Base-by-base conservation (phyloP, 2,888 invertebrate species). In the Uropetala carovei region DNA sequence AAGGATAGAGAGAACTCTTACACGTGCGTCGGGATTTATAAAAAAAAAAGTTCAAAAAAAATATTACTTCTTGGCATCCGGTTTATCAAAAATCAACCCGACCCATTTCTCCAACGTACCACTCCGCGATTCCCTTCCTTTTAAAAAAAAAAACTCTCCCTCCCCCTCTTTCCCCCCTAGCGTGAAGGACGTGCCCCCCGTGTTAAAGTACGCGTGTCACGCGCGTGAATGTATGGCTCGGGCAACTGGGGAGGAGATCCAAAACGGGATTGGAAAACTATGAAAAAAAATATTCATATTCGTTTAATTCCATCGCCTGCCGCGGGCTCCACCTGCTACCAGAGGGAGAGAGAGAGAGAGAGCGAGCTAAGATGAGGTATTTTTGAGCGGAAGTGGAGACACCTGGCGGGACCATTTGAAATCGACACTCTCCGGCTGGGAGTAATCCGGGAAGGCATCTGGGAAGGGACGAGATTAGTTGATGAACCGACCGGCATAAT, bases 231-330 rank as follows among this genome's bases (percentile, higher is more conserved):
- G 16, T 60, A 68, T 27, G 64, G 89, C 64, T 27, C 16, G 86
- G 60, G 18, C 18, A 56, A 43, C 14, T 43, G 60, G 27, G 86
- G 30, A 57, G 18, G 18, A 56, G 30, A 43, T 86, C 89, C 89
- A 89, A 89, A 89, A 89, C 89, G 89, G 89, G 89, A 89, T 89
- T 64, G 89, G 89, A 89, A 89, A 89, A 89, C 89, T 89, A 64
- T 89, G 89, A 89, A 89, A 64, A 89, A 64, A 89, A 89, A 89
- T 89, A 43, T 89, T 89, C 89, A 89, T 89, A 89, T 89, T 89
- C 89, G 89, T 68, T 89, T 60, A 64, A 89, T 89, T 89, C 89
- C 83, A 57, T 57, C 83, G 56, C 89, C 43, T 9, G 84, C 84
- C 68, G 18, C 16, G 75, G 56, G 83, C 82, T 83, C 83, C 89